Evolutionary conservation across 2,888 invertebrate genomes (phyloP), one percentile per base, ranked within the genome.

Genomic region (Acleris emargana): DNA sequence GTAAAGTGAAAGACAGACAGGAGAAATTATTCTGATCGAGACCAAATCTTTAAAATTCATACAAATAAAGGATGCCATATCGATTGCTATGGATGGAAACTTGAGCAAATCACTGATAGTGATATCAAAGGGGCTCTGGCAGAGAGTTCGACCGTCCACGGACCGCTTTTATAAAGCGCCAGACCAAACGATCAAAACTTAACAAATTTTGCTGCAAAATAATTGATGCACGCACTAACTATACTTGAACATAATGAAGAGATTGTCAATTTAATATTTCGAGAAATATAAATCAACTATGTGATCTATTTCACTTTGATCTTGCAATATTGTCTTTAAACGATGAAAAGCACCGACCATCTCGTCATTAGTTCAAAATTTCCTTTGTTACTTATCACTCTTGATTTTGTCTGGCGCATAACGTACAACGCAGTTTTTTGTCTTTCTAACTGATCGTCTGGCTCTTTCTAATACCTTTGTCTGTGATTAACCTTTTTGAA

Each of bases 351-450:
- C 16, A 54, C 16, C 25, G 49, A 45, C 43, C 17, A 57, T 45
- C 57, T 57, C 57, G 9, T 55, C 42, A n/a, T 45, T 7, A 3
- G 17, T 22, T 20, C 57, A 0, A 45, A 49, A 17, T 18, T 51
- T 7, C 6, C n/a, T 11, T 28, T 22, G 20, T 49, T 25, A 57
- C 45, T 17, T 42, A 43, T 28, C n/a, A 47, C 32, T 22, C 6
- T 71, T 73, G 71, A 67, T 79, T 81, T 81, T 77, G 74, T 76
- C 76, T 75, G 73, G 75, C 76, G 76, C 69, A 68, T 74, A 69
- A 78, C 73, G 86, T 86, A 86, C 85, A 87, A 87, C 78, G 86
- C 86, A 87, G 86, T 86, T 84, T 71, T 57, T 42, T 69, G 57
- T 68, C 72, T 71, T 75, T 75, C 57, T 74, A 58, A 71, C 66